phyloP scores from a whole-genome alignment of 2,113 vertebrate species.

The Pteruthius melanotis region DNA sequence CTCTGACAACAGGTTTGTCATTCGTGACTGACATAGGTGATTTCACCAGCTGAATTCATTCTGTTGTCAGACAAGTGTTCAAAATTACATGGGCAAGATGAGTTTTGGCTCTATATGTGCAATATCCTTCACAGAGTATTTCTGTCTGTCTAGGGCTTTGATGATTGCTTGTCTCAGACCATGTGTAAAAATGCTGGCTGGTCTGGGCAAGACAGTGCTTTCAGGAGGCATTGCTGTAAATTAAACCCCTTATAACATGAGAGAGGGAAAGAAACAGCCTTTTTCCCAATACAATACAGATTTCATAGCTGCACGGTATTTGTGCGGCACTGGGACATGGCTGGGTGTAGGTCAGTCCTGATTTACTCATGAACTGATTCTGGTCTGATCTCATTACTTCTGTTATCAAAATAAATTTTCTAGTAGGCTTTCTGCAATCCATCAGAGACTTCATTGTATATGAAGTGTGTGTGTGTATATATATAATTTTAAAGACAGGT shows the following conservation, averaged over 20 bases:
- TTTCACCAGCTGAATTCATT: neutral
- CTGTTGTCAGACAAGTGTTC: neutral
- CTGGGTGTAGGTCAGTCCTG: neutral
- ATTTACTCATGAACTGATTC: neutral
- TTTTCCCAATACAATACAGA: neutral
- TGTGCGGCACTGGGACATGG: accelerated
- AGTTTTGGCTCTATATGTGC: neutral
- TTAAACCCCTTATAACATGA: neutral
- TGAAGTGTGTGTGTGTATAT: neutral
- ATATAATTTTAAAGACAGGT: neutral
- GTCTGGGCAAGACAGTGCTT: neutral
- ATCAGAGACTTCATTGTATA: neutral
- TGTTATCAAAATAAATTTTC: neutral
- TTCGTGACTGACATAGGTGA: neutral
- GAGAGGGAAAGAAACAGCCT: neutral
- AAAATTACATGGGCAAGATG: neutral
- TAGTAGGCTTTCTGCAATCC: neutral
- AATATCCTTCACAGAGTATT: neutral
- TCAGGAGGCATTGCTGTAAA: neutral
- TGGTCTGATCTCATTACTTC: neutral
- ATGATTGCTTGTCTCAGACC: neutral
- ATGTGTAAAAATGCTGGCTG: neutral
- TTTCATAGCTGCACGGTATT: neutral
- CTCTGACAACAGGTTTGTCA: neutral
- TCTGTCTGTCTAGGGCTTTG: neutral